These are phyloP conservation scores for Prunella fulvescens DNA, from an alignment of 2,113 vertebrate genomes.

Conservation along the genomic window DNA sequence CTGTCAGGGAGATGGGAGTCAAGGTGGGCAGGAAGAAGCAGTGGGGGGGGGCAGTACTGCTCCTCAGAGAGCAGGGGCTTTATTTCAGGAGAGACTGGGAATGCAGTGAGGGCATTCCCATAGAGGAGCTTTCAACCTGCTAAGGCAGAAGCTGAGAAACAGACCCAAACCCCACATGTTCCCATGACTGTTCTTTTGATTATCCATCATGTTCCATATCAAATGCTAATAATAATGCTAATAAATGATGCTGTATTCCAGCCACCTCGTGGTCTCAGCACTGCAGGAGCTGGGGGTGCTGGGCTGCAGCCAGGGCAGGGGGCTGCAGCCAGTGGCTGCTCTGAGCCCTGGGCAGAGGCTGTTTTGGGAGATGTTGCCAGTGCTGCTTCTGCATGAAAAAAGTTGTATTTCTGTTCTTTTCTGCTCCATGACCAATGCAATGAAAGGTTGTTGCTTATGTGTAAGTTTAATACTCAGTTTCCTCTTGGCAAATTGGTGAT, in stretches of 20 bases:
- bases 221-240: not conserved
- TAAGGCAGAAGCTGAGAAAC: not conserved
- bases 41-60: rapidly evolving
- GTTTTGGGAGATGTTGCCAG: not conserved
- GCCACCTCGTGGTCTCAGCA: rapidly evolving
- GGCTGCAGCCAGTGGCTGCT: not conserved
- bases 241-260: not conserved
- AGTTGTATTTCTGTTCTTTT: not conserved
- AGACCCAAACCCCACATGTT: rapidly evolving
- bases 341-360: not conserved
- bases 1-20: not conserved
- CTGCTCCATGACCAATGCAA: slow-evolving; percentile 9
- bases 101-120: not conserved
- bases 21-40: not conserved
- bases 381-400: not conserved
- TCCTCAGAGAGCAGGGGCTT: not conserved
- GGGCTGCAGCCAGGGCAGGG: not conserved
- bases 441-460: slow-evolving; percentile 36
- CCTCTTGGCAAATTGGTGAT: slow-evolving; percentile 31
- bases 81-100: not conserved
- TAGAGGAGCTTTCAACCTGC: not conserved
- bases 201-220: not conserved
- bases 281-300: not conserved
- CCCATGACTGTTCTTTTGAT: not conserved
- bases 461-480: not conserved